Evolutionary conservation across 2,888 invertebrate genomes (phyloP).

Genomic region (Perdita meconis): DNA sequence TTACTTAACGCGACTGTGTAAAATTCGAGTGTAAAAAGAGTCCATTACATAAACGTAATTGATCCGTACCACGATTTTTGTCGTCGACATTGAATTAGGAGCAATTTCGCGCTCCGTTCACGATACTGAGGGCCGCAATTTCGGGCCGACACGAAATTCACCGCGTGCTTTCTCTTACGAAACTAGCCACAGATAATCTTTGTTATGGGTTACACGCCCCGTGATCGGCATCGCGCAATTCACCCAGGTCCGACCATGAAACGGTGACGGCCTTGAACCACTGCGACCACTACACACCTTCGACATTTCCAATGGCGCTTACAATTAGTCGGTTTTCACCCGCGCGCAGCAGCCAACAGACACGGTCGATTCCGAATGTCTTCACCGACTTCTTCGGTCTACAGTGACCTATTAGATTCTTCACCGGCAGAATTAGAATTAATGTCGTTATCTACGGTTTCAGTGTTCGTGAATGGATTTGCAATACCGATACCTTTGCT

Average conservation of each 20-base stretch:
- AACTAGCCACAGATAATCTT: slow-evolving; percentile 25
- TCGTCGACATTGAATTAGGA: slow-evolving; percentile 39
- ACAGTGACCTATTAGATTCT: background rate
- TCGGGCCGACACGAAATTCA: slow-evolving; percentile 41
- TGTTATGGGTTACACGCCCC: slow-evolving; percentile 42
- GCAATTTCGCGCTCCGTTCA: slow-evolving; percentile 10
- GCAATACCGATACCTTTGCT: too few relatives aligned
- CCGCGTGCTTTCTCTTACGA: slow-evolving; percentile 44
- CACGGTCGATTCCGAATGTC: background rate
- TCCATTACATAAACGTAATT: slow-evolving; percentile 45
- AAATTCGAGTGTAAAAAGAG: background rate
- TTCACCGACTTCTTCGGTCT: background rate
- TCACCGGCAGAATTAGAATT: background rate
- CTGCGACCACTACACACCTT: slow-evolving; percentile 25
- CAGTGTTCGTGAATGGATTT: background rate
- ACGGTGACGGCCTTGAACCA: slow-evolving; percentile 66
- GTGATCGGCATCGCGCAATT: slow-evolving; percentile 53
- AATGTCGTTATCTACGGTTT: background rate
- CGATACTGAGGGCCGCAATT: background rate
- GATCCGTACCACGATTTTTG: slow-evolving; percentile 47
- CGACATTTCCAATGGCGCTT: slow-evolving; percentile 16
- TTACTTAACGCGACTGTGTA: slow-evolving; percentile 46
- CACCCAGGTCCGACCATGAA: slow-evolving; percentile 62
- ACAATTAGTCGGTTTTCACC: slow-evolving; percentile 60
- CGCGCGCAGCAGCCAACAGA: background rate